Evolutionary conservation across 2,113 vertebrate species (phyloP), one percentile per base, ranked within the genome.

Genomic region (Euleptes europaea): DNA sequence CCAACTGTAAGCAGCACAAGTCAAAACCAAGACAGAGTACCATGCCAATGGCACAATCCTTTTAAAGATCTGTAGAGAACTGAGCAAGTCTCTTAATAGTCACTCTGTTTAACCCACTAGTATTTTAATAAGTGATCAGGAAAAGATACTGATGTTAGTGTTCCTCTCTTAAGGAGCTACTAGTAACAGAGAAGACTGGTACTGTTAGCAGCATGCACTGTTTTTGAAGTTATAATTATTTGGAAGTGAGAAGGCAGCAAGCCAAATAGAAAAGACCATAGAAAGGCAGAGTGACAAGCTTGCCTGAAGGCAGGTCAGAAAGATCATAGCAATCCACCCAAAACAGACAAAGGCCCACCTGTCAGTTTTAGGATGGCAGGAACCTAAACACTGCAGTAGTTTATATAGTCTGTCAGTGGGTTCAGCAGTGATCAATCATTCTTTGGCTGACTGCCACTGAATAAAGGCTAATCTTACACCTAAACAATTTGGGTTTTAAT

Each of bases 381-480:
- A 92, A 92, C 44, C 44, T 74, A 92, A 84, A 84, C 28, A 69
- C 60, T 71, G 21, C 23, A 80, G 86, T 79, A 84, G 84, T 89
- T 92, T 88, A n/a, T 89, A 88, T 2, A 89, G 79, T 85, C 86
- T 90, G 84, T 89, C 88, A 92, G 82, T 79, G 80, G 67, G 69
- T 86, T 93, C 88, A 92, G 80, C 38, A 87, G 60, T 70, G 72
- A 92, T 51, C 72, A 87, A 57, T 89, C 84, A 94, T 78, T 83
- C 82, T 87, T 90, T 90, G 90, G 90, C 90, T 86, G 89, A 65
- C 89, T 94, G 91, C 88, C 94, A 94, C 35, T 9, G 86, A 88
- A 90, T 71, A 92, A 90, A 92, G 83, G 84, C 89, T 94, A 94
- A 95, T 92, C 91, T 90, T 89, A 79, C 54, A 90, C 86, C 84